Evolutionary conservation across 2,797 vertebrate species (phyloP).

Genomic region (Philypnodon macrostomus): DNA sequence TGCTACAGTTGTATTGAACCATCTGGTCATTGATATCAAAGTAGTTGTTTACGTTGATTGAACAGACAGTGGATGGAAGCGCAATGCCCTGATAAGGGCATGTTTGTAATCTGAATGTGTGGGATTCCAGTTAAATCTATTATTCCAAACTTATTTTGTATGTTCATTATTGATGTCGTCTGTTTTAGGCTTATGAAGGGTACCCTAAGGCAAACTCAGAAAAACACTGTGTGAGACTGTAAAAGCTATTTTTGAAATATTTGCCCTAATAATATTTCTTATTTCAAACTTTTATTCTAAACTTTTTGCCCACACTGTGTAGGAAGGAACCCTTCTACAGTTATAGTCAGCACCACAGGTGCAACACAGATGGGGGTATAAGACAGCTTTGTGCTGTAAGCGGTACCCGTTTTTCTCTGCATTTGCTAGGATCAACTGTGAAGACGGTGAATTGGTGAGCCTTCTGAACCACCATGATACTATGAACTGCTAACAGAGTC

Average conservation of each 20-base stretch:
- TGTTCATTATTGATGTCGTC: no score
- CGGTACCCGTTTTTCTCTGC: constrained; percentile 15
- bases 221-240: no score
- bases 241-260: constrained; percentile 3
- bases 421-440: constrained; percentile 16
- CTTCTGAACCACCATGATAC: constrained; percentile 19
- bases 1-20: background rate
- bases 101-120: no score
- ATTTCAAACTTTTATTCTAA: background rate
- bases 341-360: constrained; percentile 1
- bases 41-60: no score
- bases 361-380: background rate
- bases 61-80: no score
- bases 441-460: background rate
- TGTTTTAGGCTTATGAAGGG: no score
- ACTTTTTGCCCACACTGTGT: constrained; percentile 1
- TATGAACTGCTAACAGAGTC: constrained; percentile 11
- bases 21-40: no score
- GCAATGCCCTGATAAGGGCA: no score
- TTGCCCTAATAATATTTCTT: background rate
- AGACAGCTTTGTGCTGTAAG: constrained; percentile 11
- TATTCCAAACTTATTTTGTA: no score
- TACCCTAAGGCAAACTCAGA: no score
- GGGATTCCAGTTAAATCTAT: no score
- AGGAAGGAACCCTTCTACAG: constrained; percentile 6